Evolutionary conservation across 2,797 vertebrate species (phyloP).

Genomic region (Enteromius fasciolatus): DNA sequence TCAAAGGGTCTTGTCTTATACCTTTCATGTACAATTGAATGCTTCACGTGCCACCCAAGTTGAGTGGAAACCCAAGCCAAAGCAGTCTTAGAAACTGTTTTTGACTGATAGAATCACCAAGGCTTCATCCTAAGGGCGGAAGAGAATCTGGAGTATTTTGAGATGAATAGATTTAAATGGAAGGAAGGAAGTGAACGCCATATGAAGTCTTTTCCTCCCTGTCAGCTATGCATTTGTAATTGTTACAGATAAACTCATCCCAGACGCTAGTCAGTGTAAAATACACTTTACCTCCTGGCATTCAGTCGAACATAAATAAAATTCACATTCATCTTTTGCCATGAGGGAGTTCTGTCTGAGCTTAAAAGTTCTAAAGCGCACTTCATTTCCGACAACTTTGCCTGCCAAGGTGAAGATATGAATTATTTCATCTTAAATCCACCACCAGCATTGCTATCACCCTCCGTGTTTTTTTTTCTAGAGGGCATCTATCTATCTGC

Average conservation of each 20-base stretch:
- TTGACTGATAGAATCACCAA: constrained; percentile 41
- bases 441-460: constrained; percentile 10
- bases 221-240: constrained; percentile 45
- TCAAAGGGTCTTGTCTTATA: neutral
- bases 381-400: constrained; percentile 25
- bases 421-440: constrained; percentile 60
- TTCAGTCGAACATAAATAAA: constrained; percentile 31
- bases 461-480: constrained; percentile 17
- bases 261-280: constrained; percentile 34
- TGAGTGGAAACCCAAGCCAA: constrained; percentile 69
- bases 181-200: neutral
- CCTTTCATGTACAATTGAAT: constrained; percentile 16
- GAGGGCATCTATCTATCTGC: constrained; percentile 62
- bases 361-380: constrained; percentile 27
- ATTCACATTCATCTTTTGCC: constrained; percentile 45
- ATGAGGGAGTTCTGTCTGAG: constrained; percentile 33
- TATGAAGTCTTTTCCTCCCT: constrained; percentile 13
- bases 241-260: constrained; percentile 39
- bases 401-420: constrained; percentile 57
- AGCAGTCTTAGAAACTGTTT: constrained; percentile 64
- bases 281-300: constrained; percentile 25
- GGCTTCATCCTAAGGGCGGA: constrained; percentile 8
- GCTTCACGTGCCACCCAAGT: constrained; percentile 54
- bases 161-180: constrained; percentile 22
- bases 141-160: constrained; percentile 21